Conservation (phyloP, 2,797 vertebrate genomes). For the Streptopelia turtur region DNA sequence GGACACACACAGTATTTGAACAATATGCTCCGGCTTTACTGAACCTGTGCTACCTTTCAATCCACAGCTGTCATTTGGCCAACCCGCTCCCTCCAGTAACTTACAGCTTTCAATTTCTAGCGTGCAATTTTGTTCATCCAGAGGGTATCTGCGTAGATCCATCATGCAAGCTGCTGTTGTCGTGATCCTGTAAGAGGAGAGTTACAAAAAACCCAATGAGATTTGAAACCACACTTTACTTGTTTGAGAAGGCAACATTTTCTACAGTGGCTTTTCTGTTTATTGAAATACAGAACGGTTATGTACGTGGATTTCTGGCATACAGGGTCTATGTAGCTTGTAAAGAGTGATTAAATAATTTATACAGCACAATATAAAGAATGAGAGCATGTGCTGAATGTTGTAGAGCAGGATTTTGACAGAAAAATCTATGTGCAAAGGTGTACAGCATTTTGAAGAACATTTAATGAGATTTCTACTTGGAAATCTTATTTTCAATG, state of each 20-base stretch:
- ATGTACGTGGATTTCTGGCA: neutral
- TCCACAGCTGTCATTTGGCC: neutral
- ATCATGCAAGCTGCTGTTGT: slow-evolving; percentile 97
- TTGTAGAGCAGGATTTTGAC: neutral
- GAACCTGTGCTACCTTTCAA: neutral
- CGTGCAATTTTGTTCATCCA: slow-evolving; percentile 97
- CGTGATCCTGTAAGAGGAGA: slow-evolving; percentile 84
- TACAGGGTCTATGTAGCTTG: neutral
- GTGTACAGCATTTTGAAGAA: neutral
- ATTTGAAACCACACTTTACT: neutral
- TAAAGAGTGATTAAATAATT: neutral
- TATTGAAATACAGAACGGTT: neutral
- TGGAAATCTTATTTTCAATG: neutral
- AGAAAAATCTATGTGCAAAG: neutral
- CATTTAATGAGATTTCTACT: neutral
- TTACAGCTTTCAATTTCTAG: slow-evolving; percentile 96
- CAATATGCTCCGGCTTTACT: neutral
- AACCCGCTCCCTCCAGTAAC: slow-evolving; percentile 71
- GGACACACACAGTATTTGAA: neutral
- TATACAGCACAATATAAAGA: neutral
- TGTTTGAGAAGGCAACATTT: neutral
- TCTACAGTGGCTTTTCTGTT: neutral
- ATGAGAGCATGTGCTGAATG: neutral
- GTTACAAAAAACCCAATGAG: neutral
- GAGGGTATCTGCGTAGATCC: slow-evolving; percentile 93